Base-by-base conservation (phyloP, 2,888 invertebrate species). In the Oscheius myriophilus region DNA sequence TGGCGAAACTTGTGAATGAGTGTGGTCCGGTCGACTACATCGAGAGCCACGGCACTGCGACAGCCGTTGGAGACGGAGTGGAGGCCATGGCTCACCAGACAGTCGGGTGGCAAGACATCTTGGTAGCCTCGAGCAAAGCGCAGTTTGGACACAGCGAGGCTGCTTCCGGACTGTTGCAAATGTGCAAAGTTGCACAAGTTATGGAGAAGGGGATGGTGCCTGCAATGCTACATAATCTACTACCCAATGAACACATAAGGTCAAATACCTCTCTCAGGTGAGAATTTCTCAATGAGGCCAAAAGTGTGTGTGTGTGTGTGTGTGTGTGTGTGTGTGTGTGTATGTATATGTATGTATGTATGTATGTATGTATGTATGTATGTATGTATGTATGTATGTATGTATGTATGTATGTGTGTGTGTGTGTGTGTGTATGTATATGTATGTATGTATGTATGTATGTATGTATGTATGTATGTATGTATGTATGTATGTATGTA, bases 11-110 rank as follows among this genome's bases (percentile, higher is more conserved):
- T 12, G 49, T 75, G 21, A 71, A 71, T 39, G 68, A 72, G n/a
- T 54, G 66, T 63, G 72, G 69, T 42, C 43, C 58, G 67, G 93
- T 98, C 0, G 89, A 89, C 0, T 98, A 95, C 88, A 92, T 98
- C 0, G 97, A 98, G 88, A 95, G 96, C 58, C 97, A 98, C 88
- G 97, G 96, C 58, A 97, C 97, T 21, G 97, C 97, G 66, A 84
- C 84, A 3, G 42, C 62, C 2, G 72, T 84, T 2, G 84, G 84
- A 11, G 84, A 84, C 59, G 67, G 69, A 12, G 80, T 84, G 33
- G 84, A 84, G 42, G 26, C 83, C 23, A 71, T 71, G 14, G 76
- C 81, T 0, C 55, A 82, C 3, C 52, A 70, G 63, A 21, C 52
- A 52, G 41, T 12, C 11, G 16, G n/a, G 7, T 33, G 26, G 21